phyloP scores from a whole-genome alignment of 2,888 invertebrate genomes.

The Lasioglossum marginatum region DNA sequence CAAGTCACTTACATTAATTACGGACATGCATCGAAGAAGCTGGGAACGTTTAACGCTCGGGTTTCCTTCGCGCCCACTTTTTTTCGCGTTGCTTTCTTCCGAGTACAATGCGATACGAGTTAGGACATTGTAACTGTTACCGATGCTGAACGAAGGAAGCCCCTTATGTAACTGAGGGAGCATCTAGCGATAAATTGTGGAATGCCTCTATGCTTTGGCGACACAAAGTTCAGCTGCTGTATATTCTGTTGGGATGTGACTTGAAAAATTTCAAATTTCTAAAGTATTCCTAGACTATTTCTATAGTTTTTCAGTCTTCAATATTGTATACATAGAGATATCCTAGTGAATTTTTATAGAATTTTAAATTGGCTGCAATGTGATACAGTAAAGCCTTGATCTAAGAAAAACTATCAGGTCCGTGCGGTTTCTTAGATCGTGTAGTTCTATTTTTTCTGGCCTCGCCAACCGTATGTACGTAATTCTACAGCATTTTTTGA shows the following conservation, averaged over 20 bases:
- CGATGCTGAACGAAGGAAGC: not conserved
- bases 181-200: not conserved
- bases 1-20: slow-evolving; percentile 59
- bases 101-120: not conserved
- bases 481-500: no score
- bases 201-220: not conserved
- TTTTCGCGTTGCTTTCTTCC: not conserved
- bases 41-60: slow-evolving; percentile 17
- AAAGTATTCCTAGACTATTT: no score
- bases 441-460: no score
- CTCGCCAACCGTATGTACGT: no score
- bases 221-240: no score
- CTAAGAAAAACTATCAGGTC: no score
- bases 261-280: not conserved
- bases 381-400: no score
- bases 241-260: not conserved
- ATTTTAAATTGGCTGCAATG: not conserved
- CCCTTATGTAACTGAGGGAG: not conserved
- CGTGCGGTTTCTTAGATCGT: no score
- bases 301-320: not conserved
- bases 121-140: slow-evolving; percentile 17
- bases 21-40: slow-evolving; percentile 41
- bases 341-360: not conserved
- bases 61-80: slow-evolving; percentile 4
- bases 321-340: not conserved